These are phyloP conservation scores for Ctenopoma multispine DNA, from an alignment of 2,797 vertebrate species.

Conservation along the genomic window DNA sequence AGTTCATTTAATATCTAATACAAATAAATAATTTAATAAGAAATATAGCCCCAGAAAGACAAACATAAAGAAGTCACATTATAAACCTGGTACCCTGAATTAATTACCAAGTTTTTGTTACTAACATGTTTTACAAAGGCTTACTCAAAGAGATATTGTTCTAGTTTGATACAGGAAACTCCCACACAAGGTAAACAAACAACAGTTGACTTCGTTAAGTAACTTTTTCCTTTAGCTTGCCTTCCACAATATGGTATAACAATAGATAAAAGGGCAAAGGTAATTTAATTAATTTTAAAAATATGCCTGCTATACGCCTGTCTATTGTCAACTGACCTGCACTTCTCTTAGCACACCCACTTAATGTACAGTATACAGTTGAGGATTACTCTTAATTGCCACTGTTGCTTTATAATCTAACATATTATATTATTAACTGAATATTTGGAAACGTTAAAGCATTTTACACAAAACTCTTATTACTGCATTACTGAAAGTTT, in stretches of 20 bases:
- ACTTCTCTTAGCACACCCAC: background rate
- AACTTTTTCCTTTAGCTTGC: background rate
- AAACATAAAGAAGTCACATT: slow-evolving; percentile 26
- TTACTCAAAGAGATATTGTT: slow-evolving; percentile 7
- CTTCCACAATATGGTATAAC: slow-evolving; percentile 16
- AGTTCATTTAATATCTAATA: slow-evolving; percentile 55
- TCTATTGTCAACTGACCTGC: background rate
- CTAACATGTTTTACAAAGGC: slow-evolving; percentile 9
- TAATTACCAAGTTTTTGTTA: slow-evolving; percentile 8
- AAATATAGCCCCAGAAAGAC: slow-evolving; percentile 51
- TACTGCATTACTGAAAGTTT: slow-evolving; percentile 21
- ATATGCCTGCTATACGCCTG: too few relatives aligned
- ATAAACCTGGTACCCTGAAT: slow-evolving; percentile 15
- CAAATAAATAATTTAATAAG: slow-evolving; percentile 70
- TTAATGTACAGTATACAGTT: background rate
- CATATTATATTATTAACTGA: background rate
- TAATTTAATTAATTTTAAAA: slow-evolving; percentile 5
- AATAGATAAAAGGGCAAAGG: slow-evolving; percentile 4
- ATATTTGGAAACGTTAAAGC: slow-evolving; percentile 27
- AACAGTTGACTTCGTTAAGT: background rate
- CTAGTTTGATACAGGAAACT: slow-evolving; percentile 13
- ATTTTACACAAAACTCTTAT: background rate
- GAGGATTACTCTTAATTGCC: background rate
- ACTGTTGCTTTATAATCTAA: slow-evolving; percentile 18
- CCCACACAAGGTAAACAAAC: slow-evolving; percentile 24